Evolutionary conservation across 2,888 invertebrate species (phyloP).

Genomic region (Archaeoteleia sp.): DNA sequence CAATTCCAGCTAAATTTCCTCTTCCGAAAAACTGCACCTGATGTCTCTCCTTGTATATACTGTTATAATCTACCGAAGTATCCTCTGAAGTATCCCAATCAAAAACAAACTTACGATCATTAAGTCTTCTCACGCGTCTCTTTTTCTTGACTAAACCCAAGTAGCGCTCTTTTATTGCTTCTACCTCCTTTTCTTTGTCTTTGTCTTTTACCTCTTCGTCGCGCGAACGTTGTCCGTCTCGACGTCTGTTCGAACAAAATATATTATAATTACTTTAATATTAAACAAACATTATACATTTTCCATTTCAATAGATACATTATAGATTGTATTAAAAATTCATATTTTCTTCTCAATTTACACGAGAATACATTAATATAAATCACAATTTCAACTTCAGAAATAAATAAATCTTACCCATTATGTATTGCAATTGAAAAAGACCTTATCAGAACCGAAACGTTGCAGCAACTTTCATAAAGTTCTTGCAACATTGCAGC

Average conservation of each 20-base stretch:
- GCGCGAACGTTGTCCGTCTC: conserved; percentile 69
- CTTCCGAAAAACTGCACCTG: conserved; percentile 98
- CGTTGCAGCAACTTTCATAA: too few species aligned
- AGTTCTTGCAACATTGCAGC: too few species aligned
- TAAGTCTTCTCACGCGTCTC: conserved; percentile 91
- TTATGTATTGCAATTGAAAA: too few species aligned
- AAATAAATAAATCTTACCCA: too few species aligned
- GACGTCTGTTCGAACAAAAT: conserved; percentile 57
- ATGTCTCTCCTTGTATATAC: conserved; percentile 96
- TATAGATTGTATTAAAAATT: too few species aligned
- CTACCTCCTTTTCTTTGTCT: conserved; percentile 93
- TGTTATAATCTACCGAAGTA: conserved; percentile 98
- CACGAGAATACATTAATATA: too few species aligned
- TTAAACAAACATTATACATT: too few species aligned
- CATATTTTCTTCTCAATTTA: too few species aligned
- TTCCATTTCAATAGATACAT: too few species aligned
- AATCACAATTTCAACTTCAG: too few species aligned
- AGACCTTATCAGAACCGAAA: too few species aligned
- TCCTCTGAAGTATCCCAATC: conserved; percentile 99
- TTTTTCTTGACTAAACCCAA: conserved; percentile 95
- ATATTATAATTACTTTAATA: conserved; percentile 3
- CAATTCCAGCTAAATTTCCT: conserved; percentile 98
- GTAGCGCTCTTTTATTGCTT: conserved; percentile 97
- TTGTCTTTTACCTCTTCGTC: conserved; percentile 82
- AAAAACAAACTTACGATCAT: conserved; percentile 99